These are phyloP conservation scores for Meloidogyne floridensis DNA, from an alignment of 1,140 invertebrate genomes.

Conservation along the genomic window DNA sequence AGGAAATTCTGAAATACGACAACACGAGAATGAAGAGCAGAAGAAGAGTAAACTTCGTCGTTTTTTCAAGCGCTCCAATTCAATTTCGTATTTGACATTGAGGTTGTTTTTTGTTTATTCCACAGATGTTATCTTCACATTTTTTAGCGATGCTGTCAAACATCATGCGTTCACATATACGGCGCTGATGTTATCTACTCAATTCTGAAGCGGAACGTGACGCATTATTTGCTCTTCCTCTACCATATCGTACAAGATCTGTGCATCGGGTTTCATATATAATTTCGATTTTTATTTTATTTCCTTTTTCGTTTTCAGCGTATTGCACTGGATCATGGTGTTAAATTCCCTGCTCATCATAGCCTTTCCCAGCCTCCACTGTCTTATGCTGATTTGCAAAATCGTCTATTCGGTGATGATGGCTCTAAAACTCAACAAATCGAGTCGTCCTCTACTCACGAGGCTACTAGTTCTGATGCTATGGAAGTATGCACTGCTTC, in stretches of 20 bases:
- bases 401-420: not conserved
- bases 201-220: slow-evolving; percentile 84
- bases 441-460: too few relatives aligned
- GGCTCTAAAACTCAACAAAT: too few relatives aligned
- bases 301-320: slow-evolving; percentile 35
- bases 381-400: slow-evolving; percentile 28
- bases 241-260: slow-evolving; percentile 42
- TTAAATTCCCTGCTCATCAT: slow-evolving; percentile 43
- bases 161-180: slow-evolving; percentile 83
- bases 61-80: slow-evolving; percentile 88
- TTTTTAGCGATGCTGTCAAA: slow-evolving; percentile 74
- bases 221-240: slow-evolving; percentile 72
- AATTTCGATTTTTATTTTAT: slow-evolving; percentile 17
- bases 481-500: too few relatives aligned
- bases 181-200: slow-evolving; percentile 85
- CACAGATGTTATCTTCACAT: not conserved
- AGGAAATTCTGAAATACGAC: too few relatives aligned
- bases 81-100: slow-evolving; percentile 79
- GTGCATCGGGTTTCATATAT: slow-evolving; percentile 38
- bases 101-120: slow-evolving; percentile 1
- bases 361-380: slow-evolving; percentile 41
- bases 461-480: too few relatives aligned
- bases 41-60: too few relatives aligned
- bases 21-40: slow-evolving; percentile 65
- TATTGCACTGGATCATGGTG: slow-evolving; percentile 21